These are phyloP conservation scores for Champsocephalus esox DNA, from an alignment of 2,797 vertebrate species.

Conservation along the genomic window DNA sequence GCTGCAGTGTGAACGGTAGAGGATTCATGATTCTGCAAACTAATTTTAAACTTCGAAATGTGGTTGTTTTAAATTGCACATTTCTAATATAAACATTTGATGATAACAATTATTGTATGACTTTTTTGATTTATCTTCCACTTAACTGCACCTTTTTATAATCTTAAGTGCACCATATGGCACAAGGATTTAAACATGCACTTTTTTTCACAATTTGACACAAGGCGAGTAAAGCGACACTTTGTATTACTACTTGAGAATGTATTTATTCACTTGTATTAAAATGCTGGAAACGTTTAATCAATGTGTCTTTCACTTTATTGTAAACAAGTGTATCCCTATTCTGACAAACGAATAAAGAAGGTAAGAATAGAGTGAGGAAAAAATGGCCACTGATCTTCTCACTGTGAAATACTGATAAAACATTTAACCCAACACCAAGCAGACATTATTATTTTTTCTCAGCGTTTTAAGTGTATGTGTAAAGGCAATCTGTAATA, in stretches of 20 bases:
- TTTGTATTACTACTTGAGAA: neutral
- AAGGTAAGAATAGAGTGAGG: neutral
- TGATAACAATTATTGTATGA: neutral
- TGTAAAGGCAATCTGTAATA: neutral
- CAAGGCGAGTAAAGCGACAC: neutral
- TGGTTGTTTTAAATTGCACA: neutral
- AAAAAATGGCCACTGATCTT: neutral
- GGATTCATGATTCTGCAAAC: neutral
- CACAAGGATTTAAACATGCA: slow-evolving; percentile 3
- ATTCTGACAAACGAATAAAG: neutral
- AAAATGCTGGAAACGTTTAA: slow-evolving; percentile 7
- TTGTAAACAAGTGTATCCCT: neutral
- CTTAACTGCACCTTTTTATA: neutral
- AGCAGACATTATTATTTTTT: neutral
- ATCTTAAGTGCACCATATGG: neutral
- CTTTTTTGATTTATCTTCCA: neutral
- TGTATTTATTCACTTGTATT: neutral
- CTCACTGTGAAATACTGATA: neutral
- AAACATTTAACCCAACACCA: neutral
- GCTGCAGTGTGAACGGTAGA: slow-evolving; percentile 47
- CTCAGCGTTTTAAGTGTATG: too few species aligned
- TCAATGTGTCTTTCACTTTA: neutral
- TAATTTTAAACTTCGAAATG: neutral
- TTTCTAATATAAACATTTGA: neutral
- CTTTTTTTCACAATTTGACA: neutral